Evolutionary conservation across 35 echinoderm and acorn worm species (phyloP), one percentile per base, ranked within the genome.

Genomic region (Diadema setosum): DNA sequence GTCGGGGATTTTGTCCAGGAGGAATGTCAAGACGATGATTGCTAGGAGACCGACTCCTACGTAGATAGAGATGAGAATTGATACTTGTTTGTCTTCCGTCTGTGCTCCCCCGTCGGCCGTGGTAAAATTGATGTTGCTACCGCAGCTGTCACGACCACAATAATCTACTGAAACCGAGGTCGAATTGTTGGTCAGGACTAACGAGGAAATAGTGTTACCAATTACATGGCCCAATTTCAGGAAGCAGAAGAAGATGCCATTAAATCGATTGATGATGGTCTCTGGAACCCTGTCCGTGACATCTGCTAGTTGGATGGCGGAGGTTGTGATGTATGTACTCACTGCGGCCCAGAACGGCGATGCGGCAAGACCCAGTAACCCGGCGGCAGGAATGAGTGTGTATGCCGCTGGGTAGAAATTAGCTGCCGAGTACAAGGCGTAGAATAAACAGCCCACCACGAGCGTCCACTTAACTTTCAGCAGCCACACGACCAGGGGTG

Each of bases 281-380:
- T 97, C 91, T 11, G 87, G 91, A 5, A 93, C 87, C 29, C 93
- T 87, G 48, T 83, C 89, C 20, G 42, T 87, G 9, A 91, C 20
- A 26, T 83, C 91, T 4, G 95, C 87, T 2, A 90, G 41, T 17
- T 82, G 81, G 41, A 97, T 90, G 0, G 91, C 95, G 26, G 87
- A 87, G 5, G 95, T 93, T 34, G 95, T 97, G 0, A 97, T 59
- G 56, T 93, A 93, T 20, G 95, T 93, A n/a, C 91, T 88, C 58
- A 93, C 91, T 40, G 95, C 87, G 61, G 87, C 84, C 95, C 95
- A 97, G 15, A 93, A 58, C 17, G 87, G 91, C 5, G 70, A 86
- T 0, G 83, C 95, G 0, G 95, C 87, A 50, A 97, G 59, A 25
- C 91, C 95, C 31, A 97, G 31, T 14, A 93, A 50, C 15, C 70